Evolutionary conservation across 2,113 vertebrate genomes (phyloP).

Genomic region (Passer montanus): DNA sequence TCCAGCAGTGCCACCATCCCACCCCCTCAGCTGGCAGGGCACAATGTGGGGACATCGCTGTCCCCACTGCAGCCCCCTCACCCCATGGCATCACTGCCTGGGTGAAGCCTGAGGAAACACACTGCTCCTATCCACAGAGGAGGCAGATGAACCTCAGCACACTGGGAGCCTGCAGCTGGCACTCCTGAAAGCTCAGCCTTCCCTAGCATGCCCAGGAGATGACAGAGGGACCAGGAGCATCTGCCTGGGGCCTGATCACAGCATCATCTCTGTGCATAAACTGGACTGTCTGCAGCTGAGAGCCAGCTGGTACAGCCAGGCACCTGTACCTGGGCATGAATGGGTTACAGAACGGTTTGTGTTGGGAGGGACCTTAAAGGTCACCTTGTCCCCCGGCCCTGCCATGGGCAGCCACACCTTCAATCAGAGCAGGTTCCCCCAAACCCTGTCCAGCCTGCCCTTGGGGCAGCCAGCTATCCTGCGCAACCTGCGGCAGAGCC

Average conservation of each 20-base stretch:
- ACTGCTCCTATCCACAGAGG: neutral
- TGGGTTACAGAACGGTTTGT: neutral
- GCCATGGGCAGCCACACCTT: neutral
- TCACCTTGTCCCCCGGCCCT: neutral
- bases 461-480: neutral
- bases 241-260: neutral
- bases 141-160: neutral
- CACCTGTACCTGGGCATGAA: fast-evolving
- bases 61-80: neutral
- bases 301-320: neutral
- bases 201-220: neutral
- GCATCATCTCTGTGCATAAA: neutral
- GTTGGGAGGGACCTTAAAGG: neutral
- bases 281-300: neutral
- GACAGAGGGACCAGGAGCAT: neutral
- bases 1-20: neutral
- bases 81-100: fast-evolving
- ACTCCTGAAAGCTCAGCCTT: neutral
- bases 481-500: neutral
- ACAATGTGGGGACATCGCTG: fast-evolving
- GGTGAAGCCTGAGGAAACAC: neutral
- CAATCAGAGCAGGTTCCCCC: neutral
- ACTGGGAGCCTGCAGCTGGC: neutral
- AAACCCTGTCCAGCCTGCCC: neutral
- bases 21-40: neutral